Evolutionary conservation across 2,113 vertebrate genomes (phyloP).

Genomic region (Malurus alboscapulatus): DNA sequence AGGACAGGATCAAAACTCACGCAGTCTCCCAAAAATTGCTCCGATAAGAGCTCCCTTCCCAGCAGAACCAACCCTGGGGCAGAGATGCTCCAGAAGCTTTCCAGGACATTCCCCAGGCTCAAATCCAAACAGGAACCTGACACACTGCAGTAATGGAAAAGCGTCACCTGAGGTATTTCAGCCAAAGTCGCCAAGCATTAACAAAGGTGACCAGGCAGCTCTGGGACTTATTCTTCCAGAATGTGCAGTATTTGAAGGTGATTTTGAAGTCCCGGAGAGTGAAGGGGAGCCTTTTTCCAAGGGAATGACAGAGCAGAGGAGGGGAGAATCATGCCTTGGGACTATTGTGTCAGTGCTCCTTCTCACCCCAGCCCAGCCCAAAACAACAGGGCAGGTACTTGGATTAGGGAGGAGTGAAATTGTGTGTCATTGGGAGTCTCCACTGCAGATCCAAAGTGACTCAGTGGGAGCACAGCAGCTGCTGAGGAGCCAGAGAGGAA

Average conservation of each 20-base stretch:
- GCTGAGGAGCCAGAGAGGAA: not conserved
- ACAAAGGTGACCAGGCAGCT: not conserved
- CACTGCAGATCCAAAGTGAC: not conserved
- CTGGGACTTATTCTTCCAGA: not conserved
- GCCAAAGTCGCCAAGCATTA: not conserved
- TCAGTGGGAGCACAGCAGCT: not conserved
- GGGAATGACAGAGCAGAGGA: not conserved
- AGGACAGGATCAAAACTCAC: not conserved
- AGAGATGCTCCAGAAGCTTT: not conserved
- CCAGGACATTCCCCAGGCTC: not conserved
- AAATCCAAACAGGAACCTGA: not conserved
- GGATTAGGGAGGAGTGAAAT: not conserved
- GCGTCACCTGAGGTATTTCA: not conserved
- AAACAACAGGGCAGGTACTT: not conserved
- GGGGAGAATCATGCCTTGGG: not conserved
- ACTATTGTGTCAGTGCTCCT: not conserved
- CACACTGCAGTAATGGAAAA: not conserved
- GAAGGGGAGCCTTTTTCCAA: not conserved
- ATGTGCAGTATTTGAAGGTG: not conserved
- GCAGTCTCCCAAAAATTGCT: not conserved
- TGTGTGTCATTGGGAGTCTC: not conserved
- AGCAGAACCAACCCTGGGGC: rapidly evolving
- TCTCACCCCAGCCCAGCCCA: not conserved
- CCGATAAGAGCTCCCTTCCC: not conserved
- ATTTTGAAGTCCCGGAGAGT: not conserved